Evolutionary conservation across 2,797 vertebrate genomes (phyloP), one percentile per base, ranked within the genome.

Genomic region (Brachyalestes nurse): DNA sequence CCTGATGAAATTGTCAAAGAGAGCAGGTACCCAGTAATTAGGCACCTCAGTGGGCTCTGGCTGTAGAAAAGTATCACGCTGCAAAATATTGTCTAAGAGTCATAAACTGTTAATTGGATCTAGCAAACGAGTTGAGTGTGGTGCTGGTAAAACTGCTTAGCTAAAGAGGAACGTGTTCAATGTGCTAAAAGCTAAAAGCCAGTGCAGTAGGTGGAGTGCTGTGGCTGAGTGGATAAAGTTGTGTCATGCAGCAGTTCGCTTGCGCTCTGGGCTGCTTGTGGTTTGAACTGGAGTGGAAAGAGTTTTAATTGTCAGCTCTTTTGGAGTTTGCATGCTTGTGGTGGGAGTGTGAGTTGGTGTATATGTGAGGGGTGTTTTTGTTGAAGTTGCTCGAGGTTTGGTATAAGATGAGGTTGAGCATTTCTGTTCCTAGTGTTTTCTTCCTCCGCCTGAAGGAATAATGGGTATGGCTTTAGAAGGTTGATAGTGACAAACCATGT

Each of bases 161-260:
- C 47, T 71, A 71, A 23, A 70, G 67, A 25, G 67, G 21, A 49
- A 49, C 13, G 4, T 28, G 49, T 23, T 55, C 55, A 72, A 72
- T 72, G 69, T 72, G 69, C 69, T 72, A 7, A 70, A 70, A 49
- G 67, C 21, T 49, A 65, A 65, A 65, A 65, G 62, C 62, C 34
- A 17, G 49, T 17, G 25, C 6, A 34, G 49, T 13, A 72, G 69
- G 69, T 72, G 69, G 69, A 72, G 25, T 10, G 25, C 47, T 72
- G 19, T 3, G 16, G 25, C 45, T 53, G 49, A 72, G 49, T 72
- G 69, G 69, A 72, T n/a, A 23, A 38, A 12, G 14, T 55, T 28
- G n/a, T 72, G 49, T 34, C 10, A 42, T 55, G 25, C 69, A 72
- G 23, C 9, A 23, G 23, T 71, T 25, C 17, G 49, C 51, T 42